A percentile compares a stretch with the other conserved stretches of the same genome.
These are phyloP conservation scores for Equus quagga DNA, from an alignment of 2,113 vertebrate genomes.

Conservation along the genomic window DNA sequence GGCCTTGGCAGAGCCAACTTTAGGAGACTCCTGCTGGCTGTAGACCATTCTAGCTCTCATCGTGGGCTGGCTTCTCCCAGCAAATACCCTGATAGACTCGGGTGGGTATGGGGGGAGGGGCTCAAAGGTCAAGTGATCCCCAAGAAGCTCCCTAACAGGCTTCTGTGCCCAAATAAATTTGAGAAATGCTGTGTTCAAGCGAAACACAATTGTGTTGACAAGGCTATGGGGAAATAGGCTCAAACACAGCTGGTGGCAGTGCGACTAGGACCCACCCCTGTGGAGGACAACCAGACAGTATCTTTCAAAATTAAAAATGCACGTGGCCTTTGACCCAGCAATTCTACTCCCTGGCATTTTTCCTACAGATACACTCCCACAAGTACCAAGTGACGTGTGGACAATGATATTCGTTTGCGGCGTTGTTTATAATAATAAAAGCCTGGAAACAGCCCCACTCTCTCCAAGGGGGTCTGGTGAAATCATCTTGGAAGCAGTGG, in stretches of 20 bases:
- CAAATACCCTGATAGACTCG: not conserved
- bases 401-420: constrained; percentile 28
- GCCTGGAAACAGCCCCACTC: constrained; percentile 4
- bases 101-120: accelerated
- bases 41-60: not conserved
- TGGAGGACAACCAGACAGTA: not conserved
- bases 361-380: constrained; percentile 55
- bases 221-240: not conserved
- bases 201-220: not conserved
- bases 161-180: not conserved
- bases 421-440: constrained; percentile 74
- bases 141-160: not conserved
- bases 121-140: not conserved
- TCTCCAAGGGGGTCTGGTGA: constrained; percentile 57
- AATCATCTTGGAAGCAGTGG: not conserved
- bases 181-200: not conserved
- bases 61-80: not conserved
- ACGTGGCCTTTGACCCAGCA: constrained; percentile 40
- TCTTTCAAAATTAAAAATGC: constrained; percentile 67
- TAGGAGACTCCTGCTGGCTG: not conserved
- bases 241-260: not conserved
- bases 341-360: constrained; percentile 53
- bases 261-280: not conserved
- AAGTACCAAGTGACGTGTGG: constrained; percentile 50
- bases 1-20: not conserved